A percentile compares a stretch with the other conserved stretches of the same genome.
phyloP scores from a whole-genome alignment of 2,113 vertebrate species.

The Serinus canaria region DNA sequence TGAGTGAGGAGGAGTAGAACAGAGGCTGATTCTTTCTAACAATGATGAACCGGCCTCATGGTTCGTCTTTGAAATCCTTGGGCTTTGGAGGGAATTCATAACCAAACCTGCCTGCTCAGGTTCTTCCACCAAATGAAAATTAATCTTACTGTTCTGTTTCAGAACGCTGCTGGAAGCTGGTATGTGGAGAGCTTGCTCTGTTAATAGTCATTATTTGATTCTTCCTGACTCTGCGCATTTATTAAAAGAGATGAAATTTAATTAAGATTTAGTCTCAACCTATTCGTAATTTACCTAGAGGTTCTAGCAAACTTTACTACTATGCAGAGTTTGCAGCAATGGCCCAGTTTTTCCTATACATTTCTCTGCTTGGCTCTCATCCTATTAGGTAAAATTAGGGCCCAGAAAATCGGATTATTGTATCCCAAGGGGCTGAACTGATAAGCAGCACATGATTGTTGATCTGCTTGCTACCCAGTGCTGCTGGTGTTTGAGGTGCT shows the following conservation, averaged over 20 bases:
- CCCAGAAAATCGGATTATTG: conserved; percentile 87
- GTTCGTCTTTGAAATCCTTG: background rate
- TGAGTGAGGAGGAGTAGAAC: background rate
- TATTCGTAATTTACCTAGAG: conserved; percentile 1
- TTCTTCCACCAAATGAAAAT: conserved; percentile 3
- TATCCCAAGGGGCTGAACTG: conserved; percentile 74
- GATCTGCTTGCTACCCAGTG: conserved; percentile 71
- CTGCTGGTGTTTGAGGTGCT: conserved; percentile 68
- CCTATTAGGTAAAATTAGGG: conserved; percentile 83
- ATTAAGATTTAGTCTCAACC: conserved; percentile 27
- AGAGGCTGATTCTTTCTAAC: background rate
- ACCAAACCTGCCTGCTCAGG: background rate
- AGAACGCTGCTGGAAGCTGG: background rate
- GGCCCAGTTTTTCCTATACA: conserved; percentile 54
- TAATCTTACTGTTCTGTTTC: background rate
- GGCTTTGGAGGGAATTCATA: background rate
- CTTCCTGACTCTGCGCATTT: background rate
- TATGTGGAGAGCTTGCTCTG: background rate
- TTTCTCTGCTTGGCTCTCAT: conserved; percentile 75
- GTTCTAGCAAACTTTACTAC: conserved; percentile 62
- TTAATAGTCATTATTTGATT: background rate
- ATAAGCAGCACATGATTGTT: conserved; percentile 82
- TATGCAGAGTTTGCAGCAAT: conserved; percentile 53
- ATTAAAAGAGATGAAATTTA: background rate
- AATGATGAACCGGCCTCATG: background rate